These are phyloP conservation scores for Eutolmus rufibarbis DNA, from an alignment of 2,888 invertebrate species.

Conservation along the genomic window DNA sequence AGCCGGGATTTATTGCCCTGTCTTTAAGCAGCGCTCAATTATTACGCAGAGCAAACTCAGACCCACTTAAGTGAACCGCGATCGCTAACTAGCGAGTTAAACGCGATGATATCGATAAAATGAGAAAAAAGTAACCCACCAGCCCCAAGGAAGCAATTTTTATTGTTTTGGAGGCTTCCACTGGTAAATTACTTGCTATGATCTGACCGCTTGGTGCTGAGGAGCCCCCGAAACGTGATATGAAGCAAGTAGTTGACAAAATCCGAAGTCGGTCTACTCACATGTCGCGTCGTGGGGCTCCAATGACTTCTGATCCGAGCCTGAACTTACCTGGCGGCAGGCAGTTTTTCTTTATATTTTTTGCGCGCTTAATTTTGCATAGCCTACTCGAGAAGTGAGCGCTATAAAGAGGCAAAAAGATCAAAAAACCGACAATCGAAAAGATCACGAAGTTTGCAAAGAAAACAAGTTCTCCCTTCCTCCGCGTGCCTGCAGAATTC, in stretches of 20 bases:
- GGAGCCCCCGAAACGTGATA: not conserved
- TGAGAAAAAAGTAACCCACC: not conserved
- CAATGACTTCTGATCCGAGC: not conserved
- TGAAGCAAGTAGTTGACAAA: not conserved
- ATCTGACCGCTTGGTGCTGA: not conserved
- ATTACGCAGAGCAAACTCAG: not conserved
- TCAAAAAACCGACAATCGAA: not conserved
- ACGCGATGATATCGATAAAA: not conserved
- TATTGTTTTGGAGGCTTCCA: not conserved
- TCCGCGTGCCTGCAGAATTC: not conserved
- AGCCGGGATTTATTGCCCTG: not conserved
- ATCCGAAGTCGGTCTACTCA: not conserved
- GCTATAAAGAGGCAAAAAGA: not conserved
- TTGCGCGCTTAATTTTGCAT: not conserved
- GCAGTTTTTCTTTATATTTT: not conserved
- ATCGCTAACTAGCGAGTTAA: not conserved
- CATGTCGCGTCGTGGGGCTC: not conserved
- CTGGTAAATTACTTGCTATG: not conserved
- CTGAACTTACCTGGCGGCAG: not conserved
- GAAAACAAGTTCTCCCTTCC: constrained; percentile 3
- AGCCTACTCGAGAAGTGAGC: not conserved
- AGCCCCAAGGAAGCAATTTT: not conserved
- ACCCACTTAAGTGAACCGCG: not conserved
- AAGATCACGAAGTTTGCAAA: not conserved
- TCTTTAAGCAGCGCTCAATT: not conserved